phyloP scores from a whole-genome alignment of 2,888 invertebrate species.

The Conchocele bisecta region DNA sequence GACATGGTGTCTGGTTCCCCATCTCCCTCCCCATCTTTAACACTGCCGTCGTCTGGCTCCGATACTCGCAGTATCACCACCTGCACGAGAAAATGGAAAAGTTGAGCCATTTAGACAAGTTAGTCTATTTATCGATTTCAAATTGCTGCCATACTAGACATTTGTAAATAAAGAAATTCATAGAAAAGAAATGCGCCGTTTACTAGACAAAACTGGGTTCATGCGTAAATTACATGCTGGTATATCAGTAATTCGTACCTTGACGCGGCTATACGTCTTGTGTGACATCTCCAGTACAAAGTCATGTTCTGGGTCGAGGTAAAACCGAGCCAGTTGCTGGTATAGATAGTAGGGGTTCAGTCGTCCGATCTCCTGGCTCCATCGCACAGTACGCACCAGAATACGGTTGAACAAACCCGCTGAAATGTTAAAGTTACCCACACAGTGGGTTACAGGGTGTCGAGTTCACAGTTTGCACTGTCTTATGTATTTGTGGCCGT shows the following conservation, averaged over 20 bases:
- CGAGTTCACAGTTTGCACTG: no score
- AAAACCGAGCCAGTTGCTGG: conserved; percentile 74
- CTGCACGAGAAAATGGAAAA: no score
- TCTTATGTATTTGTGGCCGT: no score
- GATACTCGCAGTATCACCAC: conserved; percentile 74
- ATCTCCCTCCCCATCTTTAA: conserved; percentile 57
- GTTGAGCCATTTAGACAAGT: neutral
- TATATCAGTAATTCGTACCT: conserved; percentile 67
- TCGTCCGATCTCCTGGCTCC: conserved; percentile 78
- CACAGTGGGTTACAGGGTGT: no score
- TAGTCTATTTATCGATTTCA: neutral
- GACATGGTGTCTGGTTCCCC: no score
- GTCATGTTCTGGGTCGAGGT: conserved; percentile 81
- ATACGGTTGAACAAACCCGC: conserved; percentile 80
- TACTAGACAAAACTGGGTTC: no score
- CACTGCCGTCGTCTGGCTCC: conserved; percentile 43
- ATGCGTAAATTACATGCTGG: no score
- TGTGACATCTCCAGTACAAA: conserved; percentile 75
- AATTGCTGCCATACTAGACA: neutral
- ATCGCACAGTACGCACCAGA: conserved; percentile 73
- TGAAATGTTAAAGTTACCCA: conserved; percentile 49
- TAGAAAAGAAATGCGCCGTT: neutral
- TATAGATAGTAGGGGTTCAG: conserved; percentile 75
- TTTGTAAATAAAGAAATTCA: neutral
- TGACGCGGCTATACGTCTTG: conserved; percentile 70